Evolutionary conservation across 2,797 vertebrate genomes (phyloP).

Genomic region (Rhadinocentrus ornatus): DNA sequence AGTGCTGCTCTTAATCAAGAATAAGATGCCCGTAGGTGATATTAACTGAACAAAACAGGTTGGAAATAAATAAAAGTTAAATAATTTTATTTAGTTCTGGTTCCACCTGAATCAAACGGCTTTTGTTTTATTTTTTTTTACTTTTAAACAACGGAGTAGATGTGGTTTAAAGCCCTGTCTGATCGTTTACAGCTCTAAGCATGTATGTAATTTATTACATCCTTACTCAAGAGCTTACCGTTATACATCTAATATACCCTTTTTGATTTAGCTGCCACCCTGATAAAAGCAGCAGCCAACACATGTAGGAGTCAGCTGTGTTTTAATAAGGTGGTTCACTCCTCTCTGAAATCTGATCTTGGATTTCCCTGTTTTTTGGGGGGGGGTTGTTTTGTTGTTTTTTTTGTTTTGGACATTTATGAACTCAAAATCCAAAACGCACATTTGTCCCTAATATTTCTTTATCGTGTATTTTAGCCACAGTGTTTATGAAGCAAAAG

Average conservation of each 20-base stretch:
- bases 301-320: neutral
- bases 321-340: conserved; percentile 4
- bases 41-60: conserved; percentile 25
- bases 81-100: neutral
- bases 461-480: conserved; percentile 5
- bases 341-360: conserved; percentile 4
- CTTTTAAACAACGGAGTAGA: too few relatives aligned
- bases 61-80: conserved; percentile 22
- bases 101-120: neutral
- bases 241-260: too few relatives aligned
- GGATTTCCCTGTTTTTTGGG: conserved; percentile 25
- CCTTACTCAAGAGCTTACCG: neutral
- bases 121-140: neutral
- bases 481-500: conserved; percentile 46
- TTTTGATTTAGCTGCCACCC: neutral
- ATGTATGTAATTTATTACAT: neutral
- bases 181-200: neutral
- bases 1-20: conserved; percentile 46
- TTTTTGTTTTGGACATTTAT: conserved; percentile 9
- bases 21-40: conserved; percentile 40
- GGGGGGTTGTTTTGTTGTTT: too few relatives aligned
- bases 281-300: conserved; percentile 4
- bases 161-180: neutral
- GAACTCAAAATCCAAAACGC: conserved; percentile 13
- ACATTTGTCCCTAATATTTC: conserved; percentile 32